Conservation (phyloP, 1,140 invertebrate species). For the Drosophila lacertosa region DNA sequence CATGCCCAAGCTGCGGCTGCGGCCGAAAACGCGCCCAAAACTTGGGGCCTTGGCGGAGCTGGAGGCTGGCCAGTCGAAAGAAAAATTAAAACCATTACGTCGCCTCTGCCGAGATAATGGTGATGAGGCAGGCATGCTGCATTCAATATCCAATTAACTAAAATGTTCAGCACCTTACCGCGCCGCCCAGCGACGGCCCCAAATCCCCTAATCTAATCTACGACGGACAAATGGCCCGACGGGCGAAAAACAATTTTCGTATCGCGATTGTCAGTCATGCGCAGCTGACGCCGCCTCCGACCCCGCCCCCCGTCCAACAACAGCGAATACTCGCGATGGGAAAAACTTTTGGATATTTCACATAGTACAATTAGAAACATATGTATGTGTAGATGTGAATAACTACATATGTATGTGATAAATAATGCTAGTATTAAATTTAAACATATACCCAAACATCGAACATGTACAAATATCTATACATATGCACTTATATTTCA, state of each 20-base stretch:
- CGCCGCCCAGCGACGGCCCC: conserved; percentile 8
- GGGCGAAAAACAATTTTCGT: conserved; percentile 64
- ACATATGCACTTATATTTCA: not conserved
- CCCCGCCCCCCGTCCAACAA: conserved; percentile 2
- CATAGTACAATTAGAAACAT: conserved; percentile 30
- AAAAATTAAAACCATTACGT: conserved; percentile 40
- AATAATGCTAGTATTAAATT: no score
- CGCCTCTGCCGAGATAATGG: conserved; percentile 24
- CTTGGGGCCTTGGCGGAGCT: conserved; percentile 26
- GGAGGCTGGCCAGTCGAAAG: conserved; percentile 27
- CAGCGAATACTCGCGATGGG: conserved; percentile 6
- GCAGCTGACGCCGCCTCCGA: conserved; percentile 57
- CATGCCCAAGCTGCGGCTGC: conserved; percentile 23
- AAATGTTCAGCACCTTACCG: conserved; percentile 19
- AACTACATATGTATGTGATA: not conserved
- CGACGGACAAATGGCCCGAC: conserved; percentile 52
- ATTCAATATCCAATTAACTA: conserved; percentile 57
- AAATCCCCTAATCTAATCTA: conserved; percentile 52
- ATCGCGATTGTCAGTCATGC: conserved; percentile 72
- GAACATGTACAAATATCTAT: not conserved
- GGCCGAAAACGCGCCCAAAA: conserved; percentile 47
- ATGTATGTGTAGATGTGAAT: conserved; percentile 13
- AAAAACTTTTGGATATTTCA: conserved; percentile 33
- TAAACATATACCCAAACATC: not conserved
- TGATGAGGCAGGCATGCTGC: conserved; percentile 31